phyloP scores from a whole-genome alignment of 2,888 invertebrate genomes.

The Eumerus sabulonum region DNA sequence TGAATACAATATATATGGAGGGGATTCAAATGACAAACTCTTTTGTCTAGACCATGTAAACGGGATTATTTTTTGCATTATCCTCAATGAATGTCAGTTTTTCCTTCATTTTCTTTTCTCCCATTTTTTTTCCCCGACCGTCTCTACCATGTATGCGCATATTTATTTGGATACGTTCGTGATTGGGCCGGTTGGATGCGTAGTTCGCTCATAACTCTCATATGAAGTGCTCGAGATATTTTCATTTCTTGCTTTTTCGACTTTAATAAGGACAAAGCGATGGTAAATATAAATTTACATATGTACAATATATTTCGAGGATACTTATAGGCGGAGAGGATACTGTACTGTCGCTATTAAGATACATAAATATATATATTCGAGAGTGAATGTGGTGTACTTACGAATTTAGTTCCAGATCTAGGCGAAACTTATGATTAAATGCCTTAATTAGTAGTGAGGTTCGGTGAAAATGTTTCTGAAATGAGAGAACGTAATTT shows the following conservation, averaged over 20 bases:
- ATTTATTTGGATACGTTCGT: too few species aligned
- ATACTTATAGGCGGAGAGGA: too few species aligned
- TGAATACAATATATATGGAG: slow-evolving; percentile 21
- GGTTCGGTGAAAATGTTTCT: slow-evolving; percentile 97
- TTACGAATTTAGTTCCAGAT: slow-evolving; percentile 97
- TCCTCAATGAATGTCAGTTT: slow-evolving; percentile 32
- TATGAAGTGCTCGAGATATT: slow-evolving; percentile 26
- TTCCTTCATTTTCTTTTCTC: slow-evolving; percentile 23
- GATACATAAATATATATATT: too few species aligned
- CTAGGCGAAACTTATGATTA: slow-evolving; percentile 96
- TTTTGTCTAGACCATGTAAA: slow-evolving; percentile 65
- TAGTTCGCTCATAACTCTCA: slow-evolving; percentile 3
- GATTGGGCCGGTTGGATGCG: slow-evolving; percentile 9
- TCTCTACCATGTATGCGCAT: too few species aligned
- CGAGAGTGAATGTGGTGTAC: slow-evolving; percentile 80
- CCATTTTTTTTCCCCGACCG: slow-evolving; percentile 22
- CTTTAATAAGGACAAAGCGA: slow-evolving; percentile 19
- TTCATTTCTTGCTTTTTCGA: slow-evolving; percentile 8
- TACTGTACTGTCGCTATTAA: too few species aligned
- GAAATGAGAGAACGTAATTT: slow-evolving; percentile 73
- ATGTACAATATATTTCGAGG: too few species aligned
- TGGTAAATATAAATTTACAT: too few species aligned
- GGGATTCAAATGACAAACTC: slow-evolving; percentile 56
- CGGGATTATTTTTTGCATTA: slow-evolving; percentile 39
- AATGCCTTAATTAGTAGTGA: slow-evolving; percentile 97